Evolutionary conservation across 2,797 vertebrate genomes (phyloP).

Genomic region (Gallinago stenura): DNA sequence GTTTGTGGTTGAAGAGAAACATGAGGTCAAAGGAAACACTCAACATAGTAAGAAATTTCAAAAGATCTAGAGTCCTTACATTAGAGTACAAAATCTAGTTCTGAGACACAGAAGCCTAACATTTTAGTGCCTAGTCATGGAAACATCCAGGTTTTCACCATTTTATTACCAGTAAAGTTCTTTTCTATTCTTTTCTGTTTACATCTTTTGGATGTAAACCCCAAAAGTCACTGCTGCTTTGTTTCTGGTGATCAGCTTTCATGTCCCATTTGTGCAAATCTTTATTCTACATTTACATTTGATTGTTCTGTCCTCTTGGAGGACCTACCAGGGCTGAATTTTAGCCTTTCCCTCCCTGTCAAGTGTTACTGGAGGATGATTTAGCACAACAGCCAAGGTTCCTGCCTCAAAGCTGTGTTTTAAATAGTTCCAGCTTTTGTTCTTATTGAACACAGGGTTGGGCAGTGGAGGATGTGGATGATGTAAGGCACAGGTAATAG

Average conservation of each 20-base stretch:
- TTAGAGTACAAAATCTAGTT: background rate
- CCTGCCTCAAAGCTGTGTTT: background rate
- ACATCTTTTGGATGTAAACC: background rate
- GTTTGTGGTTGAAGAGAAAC: background rate
- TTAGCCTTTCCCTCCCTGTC: background rate
- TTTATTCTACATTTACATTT: background rate
- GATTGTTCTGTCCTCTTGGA: background rate
- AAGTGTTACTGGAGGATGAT: background rate
- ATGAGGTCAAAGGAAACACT: background rate
- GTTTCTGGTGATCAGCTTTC: background rate
- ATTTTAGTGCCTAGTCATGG: background rate
- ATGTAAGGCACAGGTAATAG: background rate
- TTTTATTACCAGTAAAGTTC: background rate
- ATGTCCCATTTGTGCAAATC: background rate
- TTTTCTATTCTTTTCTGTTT: background rate
- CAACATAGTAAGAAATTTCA: background rate
- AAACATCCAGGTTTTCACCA: background rate
- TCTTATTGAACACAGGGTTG: background rate
- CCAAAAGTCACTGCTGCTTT: background rate
- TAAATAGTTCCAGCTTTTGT: slow-evolving; percentile 46
- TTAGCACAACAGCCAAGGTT: background rate
- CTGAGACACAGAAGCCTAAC: background rate
- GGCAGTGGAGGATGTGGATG: background rate
- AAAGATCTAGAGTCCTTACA: background rate
- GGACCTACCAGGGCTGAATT: background rate